A percentile compares a stretch with the other conserved stretches of the same genome.
phyloP scores from a whole-genome alignment of 2,888 invertebrate genomes.

The Catocala fraxini region DNA sequence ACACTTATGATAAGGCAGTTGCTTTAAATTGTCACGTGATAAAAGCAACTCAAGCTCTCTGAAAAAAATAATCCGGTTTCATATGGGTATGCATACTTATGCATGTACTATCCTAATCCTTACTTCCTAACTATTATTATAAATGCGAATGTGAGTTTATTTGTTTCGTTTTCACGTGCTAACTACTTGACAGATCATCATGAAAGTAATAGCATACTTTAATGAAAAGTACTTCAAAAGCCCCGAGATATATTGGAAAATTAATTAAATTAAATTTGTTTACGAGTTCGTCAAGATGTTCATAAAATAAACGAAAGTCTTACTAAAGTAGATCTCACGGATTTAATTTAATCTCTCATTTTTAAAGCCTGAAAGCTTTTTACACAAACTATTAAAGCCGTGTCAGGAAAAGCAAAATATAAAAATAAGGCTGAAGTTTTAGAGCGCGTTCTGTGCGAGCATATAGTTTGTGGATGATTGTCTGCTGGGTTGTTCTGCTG shows the following conservation, averaged over 20 bases:
- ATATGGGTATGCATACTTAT: too few relatives aligned
- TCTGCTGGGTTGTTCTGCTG: too few relatives aligned
- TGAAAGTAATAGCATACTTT: neutral
- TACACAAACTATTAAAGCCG: neutral
- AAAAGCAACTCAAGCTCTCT: too few relatives aligned
- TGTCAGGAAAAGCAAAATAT: neutral
- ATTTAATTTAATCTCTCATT: neutral
- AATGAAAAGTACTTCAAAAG: neutral
- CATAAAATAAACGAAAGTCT: neutral
- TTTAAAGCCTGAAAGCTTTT: constrained; percentile 3
- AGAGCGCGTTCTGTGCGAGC: neutral
- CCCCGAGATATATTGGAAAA: neutral
- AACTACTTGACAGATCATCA: too few relatives aligned
- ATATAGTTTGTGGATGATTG: neutral
- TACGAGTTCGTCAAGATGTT: neutral
- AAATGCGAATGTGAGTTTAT: too few relatives aligned
- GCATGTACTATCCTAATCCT: too few relatives aligned
- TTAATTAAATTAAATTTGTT: neutral
- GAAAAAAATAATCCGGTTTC: too few relatives aligned
- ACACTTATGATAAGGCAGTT: too few relatives aligned
- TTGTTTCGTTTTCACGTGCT: too few relatives aligned
- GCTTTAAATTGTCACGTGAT: too few relatives aligned
- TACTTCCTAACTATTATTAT: too few relatives aligned
- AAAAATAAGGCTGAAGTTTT: neutral
- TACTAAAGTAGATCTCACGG: neutral